Base-by-base conservation (phyloP, 2,797 vertebrate genomes). In the Limosa lapponica region DNA sequence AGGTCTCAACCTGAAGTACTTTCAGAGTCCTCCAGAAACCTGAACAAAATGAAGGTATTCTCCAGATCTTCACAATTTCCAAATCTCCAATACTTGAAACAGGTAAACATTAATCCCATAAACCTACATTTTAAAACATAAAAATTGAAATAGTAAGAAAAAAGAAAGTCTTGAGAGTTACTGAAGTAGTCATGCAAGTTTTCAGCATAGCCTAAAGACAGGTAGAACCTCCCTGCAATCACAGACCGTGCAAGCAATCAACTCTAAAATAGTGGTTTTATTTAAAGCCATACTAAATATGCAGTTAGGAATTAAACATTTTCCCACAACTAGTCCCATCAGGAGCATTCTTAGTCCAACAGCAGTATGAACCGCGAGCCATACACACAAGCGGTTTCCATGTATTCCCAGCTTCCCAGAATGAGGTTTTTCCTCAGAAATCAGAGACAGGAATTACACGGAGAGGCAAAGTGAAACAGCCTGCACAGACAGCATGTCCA, bases 341-440 rank as follows among this genome's bases (percentile, higher is more conserved):
- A 37, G 22, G 1, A 39, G 16, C 30, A 22, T 25, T 48, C n/a
- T 55, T 8, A 30, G 24, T 10, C 27, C 41, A 71, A 20, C 11
- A 62, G 10, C 0, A 1, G 22, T 37, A 32, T 17, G 3, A 87
- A 61, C 9, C 19, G 10, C 0, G 1, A 62, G 14, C 11, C 28
- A 37, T 6, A 20, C 0, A 48, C 15, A 13, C 0, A 0, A 92
- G 46, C 55, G 34, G n/a, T 4, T 57, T 57, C 55, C 55, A 11
- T 10, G n/a, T 16, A 24, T 11, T 61, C 43, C 32, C 32, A 77
- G 13, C 3, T 41, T 34, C 5, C n/a, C 46, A 11, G 5, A 1
- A 16, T 1, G 6, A 39, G 7, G 4, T 7, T 10, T 13, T 17
- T 48, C 11, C 44, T 37, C n/a, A n/a, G n/a, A n/a, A 70, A 57